A percentile compares a stretch with the other conserved stretches of the same genome.
Conservation (phyloP, 2,888 invertebrate genomes). For the Melipona beecheii region DNA sequence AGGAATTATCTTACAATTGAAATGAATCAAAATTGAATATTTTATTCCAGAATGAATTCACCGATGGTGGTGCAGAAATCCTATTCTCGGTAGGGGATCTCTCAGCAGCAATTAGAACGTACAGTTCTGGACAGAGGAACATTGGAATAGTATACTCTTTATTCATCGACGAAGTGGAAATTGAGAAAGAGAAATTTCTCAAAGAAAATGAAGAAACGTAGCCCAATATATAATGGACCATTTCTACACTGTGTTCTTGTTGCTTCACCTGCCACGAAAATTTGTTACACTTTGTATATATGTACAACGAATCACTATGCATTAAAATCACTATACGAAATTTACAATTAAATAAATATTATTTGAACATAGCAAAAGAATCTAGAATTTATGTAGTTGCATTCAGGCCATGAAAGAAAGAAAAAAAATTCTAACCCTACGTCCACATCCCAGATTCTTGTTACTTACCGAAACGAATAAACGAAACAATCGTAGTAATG, state of each 20-base stretch:
- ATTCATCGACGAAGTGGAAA: constrained; percentile 76
- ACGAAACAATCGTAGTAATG: constrained; percentile 21
- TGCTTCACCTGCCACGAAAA: constrained; percentile 23
- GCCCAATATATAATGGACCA: not conserved
- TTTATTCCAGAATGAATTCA: constrained; percentile 89
- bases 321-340: not conserved
- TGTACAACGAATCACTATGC: constrained; percentile 17
- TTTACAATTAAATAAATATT: not conserved
- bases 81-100: constrained; percentile 87
- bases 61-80: constrained; percentile 94
- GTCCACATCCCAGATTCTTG: not conserved
- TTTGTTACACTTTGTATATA: constrained; percentile 49
- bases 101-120: constrained; percentile 85
- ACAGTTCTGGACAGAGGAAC: constrained; percentile 78
- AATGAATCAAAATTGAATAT: not conserved
- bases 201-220: constrained; percentile 25
- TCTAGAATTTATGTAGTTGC: rapidly evolving
- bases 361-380: constrained; percentile 15
- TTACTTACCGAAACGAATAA: not conserved
- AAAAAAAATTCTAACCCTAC: constrained; percentile 2
- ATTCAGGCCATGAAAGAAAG: not conserved
- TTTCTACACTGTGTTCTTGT: not conserved
- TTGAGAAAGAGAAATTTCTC: constrained; percentile 67
- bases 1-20: too few species aligned
- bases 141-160: constrained; percentile 78